These are phyloP conservation scores for Crypturellus tataupa DNA, from an alignment of 2,797 vertebrate genomes.

Conservation along the genomic window DNA sequence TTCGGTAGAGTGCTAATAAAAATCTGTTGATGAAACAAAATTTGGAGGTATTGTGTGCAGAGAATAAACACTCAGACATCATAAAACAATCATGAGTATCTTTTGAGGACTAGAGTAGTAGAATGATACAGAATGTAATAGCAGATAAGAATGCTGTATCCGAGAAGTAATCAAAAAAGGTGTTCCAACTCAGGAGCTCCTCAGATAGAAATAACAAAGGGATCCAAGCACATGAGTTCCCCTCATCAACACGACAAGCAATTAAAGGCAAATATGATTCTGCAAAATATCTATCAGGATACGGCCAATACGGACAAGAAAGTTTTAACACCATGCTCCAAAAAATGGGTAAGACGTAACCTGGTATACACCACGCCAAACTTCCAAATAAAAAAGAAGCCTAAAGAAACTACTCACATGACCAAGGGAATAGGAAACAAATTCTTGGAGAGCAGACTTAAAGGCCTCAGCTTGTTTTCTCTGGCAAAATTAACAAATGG, in stretches of 20 bases:
- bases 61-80: background rate
- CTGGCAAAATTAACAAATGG: background rate
- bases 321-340: background rate
- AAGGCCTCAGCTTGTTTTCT: background rate
- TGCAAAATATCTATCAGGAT: background rate
- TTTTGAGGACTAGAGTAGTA: background rate
- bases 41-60: background rate
- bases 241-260: background rate
- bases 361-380: background rate
- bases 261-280: background rate
- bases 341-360: accelerated
- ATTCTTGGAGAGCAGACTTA: background rate
- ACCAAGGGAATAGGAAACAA: background rate
- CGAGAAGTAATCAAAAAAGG: background rate
- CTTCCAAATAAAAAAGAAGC: background rate
- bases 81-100: background rate
- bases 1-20: background rate
- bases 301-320: background rate
- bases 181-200: background rate
- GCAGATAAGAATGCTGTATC: background rate
- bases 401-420: background rate
- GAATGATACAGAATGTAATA: background rate
- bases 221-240: background rate
- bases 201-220: background rate
- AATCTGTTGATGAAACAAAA: background rate